phyloP scores from a whole-genome alignment of 2,113 vertebrate genomes.

The Chloroceryle aenea region DNA sequence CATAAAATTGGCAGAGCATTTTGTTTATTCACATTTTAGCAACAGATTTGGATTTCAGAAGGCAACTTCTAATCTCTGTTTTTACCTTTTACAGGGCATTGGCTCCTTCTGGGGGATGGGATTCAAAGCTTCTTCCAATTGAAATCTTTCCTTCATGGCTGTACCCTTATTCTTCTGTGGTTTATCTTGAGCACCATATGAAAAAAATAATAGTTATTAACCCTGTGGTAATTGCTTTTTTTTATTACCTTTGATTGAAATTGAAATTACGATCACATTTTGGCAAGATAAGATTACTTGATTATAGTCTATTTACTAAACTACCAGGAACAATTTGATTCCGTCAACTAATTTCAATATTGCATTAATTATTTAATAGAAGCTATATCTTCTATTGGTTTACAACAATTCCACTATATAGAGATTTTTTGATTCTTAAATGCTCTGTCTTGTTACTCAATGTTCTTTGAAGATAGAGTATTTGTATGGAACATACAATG shows the following conservation, averaged over 20 bases:
- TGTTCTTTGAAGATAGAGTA: not conserved
- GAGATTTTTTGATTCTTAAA: conserved; percentile 15
- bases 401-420: not conserved
- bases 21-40: not conserved
- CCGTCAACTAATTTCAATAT: not conserved
- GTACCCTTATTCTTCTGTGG: not conserved
- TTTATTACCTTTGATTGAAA: not conserved
- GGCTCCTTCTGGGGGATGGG: not conserved
- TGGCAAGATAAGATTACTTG: not conserved
- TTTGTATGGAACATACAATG: conserved; percentile 1
- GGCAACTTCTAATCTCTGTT: not conserved
- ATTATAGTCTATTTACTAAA: not conserved
- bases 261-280: conserved; percentile 6
- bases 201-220: not conserved
- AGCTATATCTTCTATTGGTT: not conserved
- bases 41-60: not conserved
- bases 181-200: not conserved
- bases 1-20: not conserved
- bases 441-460: not conserved
- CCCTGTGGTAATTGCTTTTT: not conserved
- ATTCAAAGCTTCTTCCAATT: not conserved
- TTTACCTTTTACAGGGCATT: not conserved
- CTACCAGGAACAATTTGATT: not conserved
- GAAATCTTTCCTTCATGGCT: not conserved
- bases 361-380: conserved; percentile 27